Conservation (phyloP, 2,888 invertebrate species). For the Dimorphilus gyrociliatus region DNA sequence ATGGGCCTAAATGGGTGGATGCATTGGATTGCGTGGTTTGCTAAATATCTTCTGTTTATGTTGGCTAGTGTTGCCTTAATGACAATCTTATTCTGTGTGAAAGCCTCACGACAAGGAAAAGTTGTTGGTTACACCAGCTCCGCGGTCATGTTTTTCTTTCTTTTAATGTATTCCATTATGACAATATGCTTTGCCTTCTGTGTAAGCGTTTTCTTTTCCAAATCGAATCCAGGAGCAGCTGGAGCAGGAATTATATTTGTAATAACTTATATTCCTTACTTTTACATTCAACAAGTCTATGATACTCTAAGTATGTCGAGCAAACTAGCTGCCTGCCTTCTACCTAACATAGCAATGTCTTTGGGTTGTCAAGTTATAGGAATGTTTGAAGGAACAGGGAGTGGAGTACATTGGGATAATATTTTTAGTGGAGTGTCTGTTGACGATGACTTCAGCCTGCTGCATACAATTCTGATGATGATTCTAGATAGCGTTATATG, state of each 20-base stretch:
- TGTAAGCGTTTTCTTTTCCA: conserved; percentile 60
- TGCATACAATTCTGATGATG: conserved; percentile 51
- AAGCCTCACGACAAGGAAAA: conserved; percentile 21
- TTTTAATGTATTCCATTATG: conserved; percentile 53
- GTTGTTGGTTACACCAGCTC: conserved; percentile 55
- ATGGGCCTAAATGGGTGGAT: conserved; percentile 70
- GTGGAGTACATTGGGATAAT: conserved; percentile 28
- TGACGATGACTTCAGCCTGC: conserved; percentile 51
- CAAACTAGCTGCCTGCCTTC: conserved; percentile 50
- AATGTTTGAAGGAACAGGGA: conserved; percentile 48
- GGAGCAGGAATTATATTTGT: conserved; percentile 62
- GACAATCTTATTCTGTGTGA: conserved; percentile 26
- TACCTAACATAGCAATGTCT: conserved; percentile 63
- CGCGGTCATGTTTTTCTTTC: conserved; percentile 50
- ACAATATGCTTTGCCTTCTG: conserved; percentile 62
- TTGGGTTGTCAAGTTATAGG: conserved; percentile 58
- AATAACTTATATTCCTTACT: conserved; percentile 53
- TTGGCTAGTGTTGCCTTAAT: conserved; percentile 45
- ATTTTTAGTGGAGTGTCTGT: conserved; percentile 44
- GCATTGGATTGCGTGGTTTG: conserved; percentile 72
- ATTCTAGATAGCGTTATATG: conserved; percentile 54
- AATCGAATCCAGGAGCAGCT: conserved; percentile 61
- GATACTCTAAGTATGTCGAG: conserved; percentile 42
- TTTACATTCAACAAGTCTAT: conserved; percentile 51
- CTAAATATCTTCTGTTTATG: conserved; percentile 55